These are phyloP conservation scores for Rambutsinella grinnellia DNA, from an alignment of 2,888 invertebrate genomes.

Conservation along the genomic window DNA sequence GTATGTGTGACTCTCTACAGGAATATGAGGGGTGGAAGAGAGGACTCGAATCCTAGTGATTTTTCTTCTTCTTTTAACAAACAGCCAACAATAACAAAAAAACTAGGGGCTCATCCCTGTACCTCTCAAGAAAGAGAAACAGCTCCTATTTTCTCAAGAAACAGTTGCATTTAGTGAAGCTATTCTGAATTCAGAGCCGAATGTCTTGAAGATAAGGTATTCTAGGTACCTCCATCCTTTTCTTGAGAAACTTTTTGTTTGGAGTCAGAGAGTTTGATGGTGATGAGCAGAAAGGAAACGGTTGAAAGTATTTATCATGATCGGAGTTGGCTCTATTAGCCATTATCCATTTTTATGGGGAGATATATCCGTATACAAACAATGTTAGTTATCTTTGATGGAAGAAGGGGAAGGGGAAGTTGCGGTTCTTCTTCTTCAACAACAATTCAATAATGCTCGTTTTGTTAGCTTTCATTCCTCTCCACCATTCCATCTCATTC, in stretches of 20 bases:
- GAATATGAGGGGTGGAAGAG: neutral
- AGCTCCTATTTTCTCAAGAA: neutral
- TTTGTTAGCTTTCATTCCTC: neutral
- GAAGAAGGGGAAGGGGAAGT: neutral
- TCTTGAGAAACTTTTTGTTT: neutral
- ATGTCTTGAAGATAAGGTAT: neutral
- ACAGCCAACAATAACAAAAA: neutral
- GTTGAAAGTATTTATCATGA: conserved; percentile 16
- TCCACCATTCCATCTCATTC: neutral
- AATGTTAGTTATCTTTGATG: too few relatives aligned
- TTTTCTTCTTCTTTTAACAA: neutral
- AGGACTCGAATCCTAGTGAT: conserved; percentile 10
- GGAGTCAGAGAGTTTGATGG: neutral
- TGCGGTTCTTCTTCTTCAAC: neutral
- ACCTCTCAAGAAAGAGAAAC: neutral
- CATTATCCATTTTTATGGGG: neutral
- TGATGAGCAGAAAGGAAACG: conserved; percentile 22
- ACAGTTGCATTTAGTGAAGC: neutral
- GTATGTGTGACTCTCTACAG: neutral
- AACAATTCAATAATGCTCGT: neutral
- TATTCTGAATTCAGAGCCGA: too few relatives aligned
- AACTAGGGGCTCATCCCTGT: neutral
- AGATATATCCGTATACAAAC: neutral
- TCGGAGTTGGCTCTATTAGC: neutral
- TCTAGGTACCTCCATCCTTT: conserved; percentile 6